Evolutionary conservation across 2,888 invertebrate species (phyloP).

Genomic region (Ormyrus labotus): DNA sequence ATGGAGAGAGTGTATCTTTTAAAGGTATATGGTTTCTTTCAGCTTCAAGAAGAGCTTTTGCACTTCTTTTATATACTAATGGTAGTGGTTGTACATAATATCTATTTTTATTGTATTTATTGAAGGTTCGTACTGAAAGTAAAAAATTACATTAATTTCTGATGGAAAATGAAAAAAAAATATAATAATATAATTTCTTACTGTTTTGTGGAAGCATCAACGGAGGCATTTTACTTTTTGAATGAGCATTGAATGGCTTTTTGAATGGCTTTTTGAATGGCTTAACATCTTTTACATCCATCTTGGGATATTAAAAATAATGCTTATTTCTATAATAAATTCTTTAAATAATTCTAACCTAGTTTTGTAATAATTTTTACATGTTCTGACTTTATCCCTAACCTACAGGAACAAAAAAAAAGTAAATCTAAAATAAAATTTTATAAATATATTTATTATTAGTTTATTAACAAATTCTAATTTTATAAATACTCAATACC

Average conservation of each 20-base stretch:
- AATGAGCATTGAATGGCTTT: background rate
- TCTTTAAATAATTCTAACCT: too few species aligned
- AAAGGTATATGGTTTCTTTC: conserved; percentile 11
- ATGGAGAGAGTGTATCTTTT: background rate
- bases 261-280: too few species aligned
- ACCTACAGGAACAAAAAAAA: too few species aligned
- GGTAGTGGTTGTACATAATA: conserved; percentile 19
- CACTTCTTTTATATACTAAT: conserved; percentile 28
- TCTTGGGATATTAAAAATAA: too few species aligned
- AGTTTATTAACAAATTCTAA: too few species aligned
- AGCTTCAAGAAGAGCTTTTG: conserved; percentile 13
- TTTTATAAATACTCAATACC: too few species aligned
- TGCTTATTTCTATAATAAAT: too few species aligned
- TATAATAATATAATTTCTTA: conserved; percentile 12
- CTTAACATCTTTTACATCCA: too few species aligned
- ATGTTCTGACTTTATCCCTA: too few species aligned
- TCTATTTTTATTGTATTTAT: conserved; percentile 6
- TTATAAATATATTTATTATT: too few species aligned
- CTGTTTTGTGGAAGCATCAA: conserved; percentile 20
- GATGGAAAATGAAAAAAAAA: background rate
- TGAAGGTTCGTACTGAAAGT: background rate
- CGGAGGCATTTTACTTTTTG: conserved; percentile 11
- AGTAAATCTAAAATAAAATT: too few species aligned
- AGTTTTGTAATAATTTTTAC: too few species aligned
- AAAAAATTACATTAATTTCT: background rate